phyloP scores from a whole-genome alignment of 2,888 invertebrate species.

The Parnassius mnemosyne region DNA sequence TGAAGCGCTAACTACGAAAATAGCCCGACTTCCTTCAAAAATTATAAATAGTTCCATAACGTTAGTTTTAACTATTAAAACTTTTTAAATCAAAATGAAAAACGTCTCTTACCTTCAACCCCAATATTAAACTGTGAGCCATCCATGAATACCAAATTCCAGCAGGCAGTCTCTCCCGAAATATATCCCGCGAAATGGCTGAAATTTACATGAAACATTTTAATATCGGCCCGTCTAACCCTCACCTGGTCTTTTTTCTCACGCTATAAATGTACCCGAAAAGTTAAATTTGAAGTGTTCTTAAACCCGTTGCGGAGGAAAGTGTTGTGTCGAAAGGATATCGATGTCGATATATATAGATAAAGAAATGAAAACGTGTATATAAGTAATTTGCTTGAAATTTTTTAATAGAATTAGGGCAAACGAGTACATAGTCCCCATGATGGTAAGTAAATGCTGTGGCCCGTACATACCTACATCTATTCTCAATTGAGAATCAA shows the following conservation, averaged over 20 bases:
- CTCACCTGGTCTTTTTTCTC: conserved; percentile 76
- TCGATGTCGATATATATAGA: background rate
- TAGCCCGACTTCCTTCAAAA: background rate
- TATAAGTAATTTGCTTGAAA: no score
- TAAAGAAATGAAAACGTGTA: no score
- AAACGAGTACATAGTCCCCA: no score
- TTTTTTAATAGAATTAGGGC: no score
- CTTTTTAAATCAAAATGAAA: conserved; percentile 15
- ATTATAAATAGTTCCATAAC: background rate
- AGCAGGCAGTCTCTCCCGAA: conserved; percentile 66
- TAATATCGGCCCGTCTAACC: conserved; percentile 62
- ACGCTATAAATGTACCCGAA: conserved; percentile 62
- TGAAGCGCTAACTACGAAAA: no score
- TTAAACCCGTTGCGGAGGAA: conserved; percentile 45
- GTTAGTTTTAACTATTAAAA: background rate
- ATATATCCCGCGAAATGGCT: conserved; percentile 59
- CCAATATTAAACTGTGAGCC: conserved; percentile 68
- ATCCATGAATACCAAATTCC: conserved; percentile 73
- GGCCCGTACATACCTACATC: no score
- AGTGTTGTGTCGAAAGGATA: conserved; percentile 2
- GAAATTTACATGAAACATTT: conserved; percentile 79
- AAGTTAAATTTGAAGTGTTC: conserved; percentile 55
- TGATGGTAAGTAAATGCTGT: no score
- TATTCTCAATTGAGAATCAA: no score
- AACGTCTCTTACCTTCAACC: conserved; percentile 35